These are phyloP conservation scores for Acrossocheilus wenchowensis DNA, from an alignment of 2,797 vertebrate genomes.

Conservation along the genomic window DNA sequence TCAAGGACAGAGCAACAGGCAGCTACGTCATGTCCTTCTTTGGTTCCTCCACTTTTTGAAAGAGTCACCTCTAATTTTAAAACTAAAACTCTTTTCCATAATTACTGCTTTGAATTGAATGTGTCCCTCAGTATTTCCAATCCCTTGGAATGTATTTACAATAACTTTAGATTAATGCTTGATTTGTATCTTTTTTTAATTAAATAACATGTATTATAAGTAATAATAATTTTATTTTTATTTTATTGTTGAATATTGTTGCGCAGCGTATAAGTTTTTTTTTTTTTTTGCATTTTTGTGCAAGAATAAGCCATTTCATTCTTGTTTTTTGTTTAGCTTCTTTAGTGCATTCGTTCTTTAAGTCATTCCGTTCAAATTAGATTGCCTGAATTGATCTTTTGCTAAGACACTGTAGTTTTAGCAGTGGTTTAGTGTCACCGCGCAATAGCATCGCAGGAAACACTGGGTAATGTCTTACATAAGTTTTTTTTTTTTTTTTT, in stretches of 20 bases:
- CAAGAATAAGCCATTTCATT: too few species aligned
- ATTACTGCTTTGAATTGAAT: background rate
- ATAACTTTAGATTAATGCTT: background rate
- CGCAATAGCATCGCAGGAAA: background rate
- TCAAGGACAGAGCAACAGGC: constrained; percentile 50
- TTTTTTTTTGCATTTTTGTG: too few species aligned
- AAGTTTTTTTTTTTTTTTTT: background rate
- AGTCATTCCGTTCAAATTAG: background rate
- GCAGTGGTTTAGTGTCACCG: background rate
- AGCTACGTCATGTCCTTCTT: constrained; percentile 46
- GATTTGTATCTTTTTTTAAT: background rate
- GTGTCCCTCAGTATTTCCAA: constrained; percentile 21
- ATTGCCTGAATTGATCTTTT: background rate
- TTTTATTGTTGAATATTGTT: background rate
- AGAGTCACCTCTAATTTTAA: constrained; percentile 47
- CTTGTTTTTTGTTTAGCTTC: too few species aligned
- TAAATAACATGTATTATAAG: background rate
- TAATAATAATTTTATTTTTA: background rate
- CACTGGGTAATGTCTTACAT: background rate
- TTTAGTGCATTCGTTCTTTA: background rate
- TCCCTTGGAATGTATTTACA: background rate
- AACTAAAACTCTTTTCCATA: constrained; percentile 19
- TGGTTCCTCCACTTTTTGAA: constrained; percentile 19
- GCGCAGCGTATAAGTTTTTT: too few species aligned
- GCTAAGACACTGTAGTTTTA: background rate